A percentile compares a stretch with the other conserved stretches of the same genome.
Evolutionary conservation across 2,888 invertebrate species (phyloP).

Genomic region (Agrotis segetum): DNA sequence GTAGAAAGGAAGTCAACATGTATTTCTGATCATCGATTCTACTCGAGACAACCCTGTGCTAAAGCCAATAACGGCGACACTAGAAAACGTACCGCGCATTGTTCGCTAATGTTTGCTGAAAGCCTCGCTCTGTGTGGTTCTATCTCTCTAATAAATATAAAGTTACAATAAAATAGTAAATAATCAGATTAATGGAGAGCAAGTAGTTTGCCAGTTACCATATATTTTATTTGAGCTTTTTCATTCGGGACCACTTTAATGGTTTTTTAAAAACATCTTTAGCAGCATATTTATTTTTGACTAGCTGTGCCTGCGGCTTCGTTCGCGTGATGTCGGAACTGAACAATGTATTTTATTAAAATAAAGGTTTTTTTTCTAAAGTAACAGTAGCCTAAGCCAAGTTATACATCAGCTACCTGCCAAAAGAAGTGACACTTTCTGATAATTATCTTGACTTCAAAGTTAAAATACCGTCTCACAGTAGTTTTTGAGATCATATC

Average conservation of each 20-base stretch:
- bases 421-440: no score
- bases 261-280: no score
- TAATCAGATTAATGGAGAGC: background rate
- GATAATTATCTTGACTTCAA: no score
- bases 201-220: background rate
- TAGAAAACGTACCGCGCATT: conserved; percentile 25
- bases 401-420: no score
- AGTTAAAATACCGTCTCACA: no score
- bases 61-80: conserved; percentile 18
- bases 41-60: conserved; percentile 27
- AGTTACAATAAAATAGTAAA: background rate
- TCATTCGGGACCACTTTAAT: background rate
- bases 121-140: conserved; percentile 16
- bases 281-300: no score
- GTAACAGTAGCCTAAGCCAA: no score
- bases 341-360: no score
- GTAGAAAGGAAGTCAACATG: conserved; percentile 6
- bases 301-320: no score
- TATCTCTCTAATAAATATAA: conserved; percentile 7
- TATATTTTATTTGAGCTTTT: background rate
- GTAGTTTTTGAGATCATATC: no score
- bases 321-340: no score
- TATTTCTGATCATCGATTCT: conserved; percentile 1
- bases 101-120: conserved; percentile 39
- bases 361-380: no score